These are phyloP conservation scores for Octopus sinensis DNA, from an alignment of 1,140 invertebrate species.

Conservation along the genomic window DNA sequence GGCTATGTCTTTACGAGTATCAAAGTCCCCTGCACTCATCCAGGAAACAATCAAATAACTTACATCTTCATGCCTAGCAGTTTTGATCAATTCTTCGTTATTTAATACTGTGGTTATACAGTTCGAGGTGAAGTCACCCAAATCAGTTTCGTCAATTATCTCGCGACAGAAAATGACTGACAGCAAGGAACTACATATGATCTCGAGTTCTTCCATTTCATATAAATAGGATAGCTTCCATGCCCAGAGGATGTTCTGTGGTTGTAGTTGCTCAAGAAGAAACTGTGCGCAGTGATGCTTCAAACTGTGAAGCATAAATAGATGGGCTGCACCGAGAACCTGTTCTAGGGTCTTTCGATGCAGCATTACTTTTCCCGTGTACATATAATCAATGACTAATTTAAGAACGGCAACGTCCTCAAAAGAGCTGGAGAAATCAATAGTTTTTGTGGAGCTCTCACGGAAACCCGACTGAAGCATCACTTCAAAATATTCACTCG, in stretches of 20 bases:
- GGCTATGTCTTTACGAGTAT: not conserved
- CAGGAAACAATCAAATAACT: not conserved
- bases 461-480: conserved; percentile 6
- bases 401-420: not conserved
- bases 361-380: not conserved
- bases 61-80: not conserved
- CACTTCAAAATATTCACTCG: conserved; percentile 4
- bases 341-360: not conserved
- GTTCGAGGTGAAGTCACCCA: not conserved
- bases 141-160: not conserved
- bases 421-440: not conserved
- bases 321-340: not conserved
- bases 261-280: conserved; percentile 1
- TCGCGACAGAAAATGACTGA: not conserved
- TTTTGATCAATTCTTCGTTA: not conserved
- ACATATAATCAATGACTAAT: conserved; percentile 6
- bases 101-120: not conserved
- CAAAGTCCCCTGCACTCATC: not conserved
- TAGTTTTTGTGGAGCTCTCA: not conserved
- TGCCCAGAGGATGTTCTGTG: not conserved
- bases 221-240: not conserved
- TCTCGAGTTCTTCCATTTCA: not conserved
- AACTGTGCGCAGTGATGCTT: conserved; percentile 7
- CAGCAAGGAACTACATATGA: not conserved
- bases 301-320: not conserved